Percentiles rank a stretch among this genome's conserved stretches.
phyloP scores from a whole-genome alignment of 2,113 vertebrate species.

The Ovibos moschatus region DNA sequence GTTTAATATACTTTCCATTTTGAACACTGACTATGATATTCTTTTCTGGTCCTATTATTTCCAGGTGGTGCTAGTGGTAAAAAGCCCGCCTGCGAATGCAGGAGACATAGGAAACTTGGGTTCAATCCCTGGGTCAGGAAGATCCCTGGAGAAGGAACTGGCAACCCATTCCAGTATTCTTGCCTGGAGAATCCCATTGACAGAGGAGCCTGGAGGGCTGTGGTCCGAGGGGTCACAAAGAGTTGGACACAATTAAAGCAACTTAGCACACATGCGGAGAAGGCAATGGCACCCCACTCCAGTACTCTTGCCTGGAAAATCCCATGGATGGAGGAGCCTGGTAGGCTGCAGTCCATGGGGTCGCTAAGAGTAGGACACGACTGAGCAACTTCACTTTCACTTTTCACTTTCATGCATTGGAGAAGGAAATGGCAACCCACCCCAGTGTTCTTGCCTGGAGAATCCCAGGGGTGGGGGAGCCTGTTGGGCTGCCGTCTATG shows the following conservation, averaged over 20 bases:
- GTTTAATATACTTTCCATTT: not conserved
- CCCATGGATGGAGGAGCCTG: not conserved
- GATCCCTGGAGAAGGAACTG: not conserved
- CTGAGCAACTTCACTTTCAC: not conserved
- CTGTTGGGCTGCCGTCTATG: not conserved
- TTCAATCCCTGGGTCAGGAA: not conserved
- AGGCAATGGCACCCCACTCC: not conserved
- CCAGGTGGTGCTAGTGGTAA: not conserved
- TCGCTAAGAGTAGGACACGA: not conserved
- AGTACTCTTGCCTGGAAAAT: not conserved
- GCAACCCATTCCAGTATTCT: not conserved
- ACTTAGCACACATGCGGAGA: not conserved
- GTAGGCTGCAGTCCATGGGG: not conserved
- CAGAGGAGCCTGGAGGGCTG: not conserved
- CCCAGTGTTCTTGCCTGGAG: not conserved
- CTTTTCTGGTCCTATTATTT: not conserved
- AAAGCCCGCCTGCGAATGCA: accelerated
- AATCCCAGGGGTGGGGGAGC: not conserved
- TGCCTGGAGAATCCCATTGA: not conserved
- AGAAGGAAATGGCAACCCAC: not conserved
- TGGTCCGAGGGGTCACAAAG: not conserved
- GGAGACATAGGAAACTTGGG: not conserved
- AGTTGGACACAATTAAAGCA: not conserved
- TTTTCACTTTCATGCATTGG: too few relatives aligned
- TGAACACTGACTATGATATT: not conserved